Evolutionary conservation across 2,888 invertebrate species (phyloP), one percentile per base, ranked within the genome.

Genomic region (Cantharis rustica): DNA sequence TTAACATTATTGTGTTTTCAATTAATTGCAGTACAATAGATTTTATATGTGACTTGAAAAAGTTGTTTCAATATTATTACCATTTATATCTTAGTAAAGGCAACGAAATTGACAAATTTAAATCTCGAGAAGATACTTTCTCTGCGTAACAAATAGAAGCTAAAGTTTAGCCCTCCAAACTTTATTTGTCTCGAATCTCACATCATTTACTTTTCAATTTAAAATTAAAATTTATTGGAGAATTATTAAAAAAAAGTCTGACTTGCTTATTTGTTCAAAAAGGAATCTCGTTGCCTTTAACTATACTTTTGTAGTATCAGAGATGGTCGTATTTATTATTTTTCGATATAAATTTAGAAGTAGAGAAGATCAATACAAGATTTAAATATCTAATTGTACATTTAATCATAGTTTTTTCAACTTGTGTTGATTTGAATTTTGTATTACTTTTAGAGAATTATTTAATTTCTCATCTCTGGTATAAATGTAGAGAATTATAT

Each of bases 1-100:
- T 68, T 61, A 75, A 72, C 72, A 72, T 72, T 68, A 68, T 72
- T 71, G 69, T 69, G 72, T 69, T 69, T 73, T 72, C 17, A 64
- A 71, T 75, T 75, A 75, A 72, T 72, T 72, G 68, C 72, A 75
- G 63, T 73, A 63, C 69, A 75, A 72, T 72, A 75, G 72, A 75
- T 75, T 75, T 75, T 75, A 69, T 75, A 75, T 69, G 74, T 70
- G 70, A 74, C 20, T 31, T 73, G 20, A 13, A 69, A 27, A 27
- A 20, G 61, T 66, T 68, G 16, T 71, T 71, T 47, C 47, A 47
- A n/a, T n/a, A 47, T 47, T 47, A 47, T 47, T 47, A 47, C 47
- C 47, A 47, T 47, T 47, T 47, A 47, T 47, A 47, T n/a, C 7
- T 2, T 47, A 47, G 47, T n/a, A 47, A 47, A 47, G 47, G 47